A percentile compares a stretch with the other conserved stretches of the same genome.
These are phyloP conservation scores for Pipistrellus kuhlii DNA, from an alignment of 2,797 vertebrate genomes.

Conservation along the genomic window DNA sequence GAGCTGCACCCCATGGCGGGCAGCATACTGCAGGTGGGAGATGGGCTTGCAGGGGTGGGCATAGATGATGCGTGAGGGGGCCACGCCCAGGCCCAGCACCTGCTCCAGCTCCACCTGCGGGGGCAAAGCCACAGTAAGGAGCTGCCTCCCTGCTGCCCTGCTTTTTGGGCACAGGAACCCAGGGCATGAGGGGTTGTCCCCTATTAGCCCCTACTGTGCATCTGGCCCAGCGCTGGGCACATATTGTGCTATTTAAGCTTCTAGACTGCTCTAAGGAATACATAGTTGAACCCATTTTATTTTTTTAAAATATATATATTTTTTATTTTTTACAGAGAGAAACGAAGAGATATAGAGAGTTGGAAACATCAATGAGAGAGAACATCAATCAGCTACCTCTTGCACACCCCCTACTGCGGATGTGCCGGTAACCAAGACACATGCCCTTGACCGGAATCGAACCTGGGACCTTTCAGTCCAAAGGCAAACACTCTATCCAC, in stretches of 20 bases:
- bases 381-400: too few relatives aligned
- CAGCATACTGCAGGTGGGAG: slow-evolving; percentile 79
- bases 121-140: neutral
- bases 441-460: too few relatives aligned
- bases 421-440: too few relatives aligned
- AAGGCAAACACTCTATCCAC: too few relatives aligned
- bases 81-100: slow-evolving; percentile 75
- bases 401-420: too few relatives aligned
- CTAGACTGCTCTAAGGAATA: neutral
- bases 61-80: slow-evolving; percentile 77
- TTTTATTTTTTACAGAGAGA: too few relatives aligned
- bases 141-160: neutral
- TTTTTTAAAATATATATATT: too few relatives aligned
- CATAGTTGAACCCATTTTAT: neutral
- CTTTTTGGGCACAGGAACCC: neutral
- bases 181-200: neutral
- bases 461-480: too few relatives aligned
- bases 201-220: neutral
- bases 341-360: too few relatives aligned
- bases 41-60: slow-evolving; percentile 79
- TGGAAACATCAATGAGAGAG: too few relatives aligned
- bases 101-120: slow-evolving; percentile 81
- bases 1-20: slow-evolving; percentile 61
- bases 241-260: neutral
- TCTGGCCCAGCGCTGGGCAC: neutral